phyloP scores from a whole-genome alignment of 2,888 invertebrate genomes.

The Hirtodrosophila confusa region DNA sequence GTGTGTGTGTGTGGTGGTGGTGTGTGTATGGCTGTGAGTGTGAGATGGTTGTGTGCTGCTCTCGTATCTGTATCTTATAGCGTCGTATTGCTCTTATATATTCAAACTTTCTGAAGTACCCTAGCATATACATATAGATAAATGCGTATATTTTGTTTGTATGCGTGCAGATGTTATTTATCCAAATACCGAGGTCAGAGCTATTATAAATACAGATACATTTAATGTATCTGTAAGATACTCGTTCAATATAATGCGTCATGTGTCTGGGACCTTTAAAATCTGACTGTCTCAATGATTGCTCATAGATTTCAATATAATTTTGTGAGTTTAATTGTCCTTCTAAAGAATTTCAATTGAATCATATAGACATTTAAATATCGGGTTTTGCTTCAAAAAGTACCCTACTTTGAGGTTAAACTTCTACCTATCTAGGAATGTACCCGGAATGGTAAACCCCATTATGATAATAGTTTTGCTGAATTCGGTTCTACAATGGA shows the following conservation, averaged over 20 bases:
- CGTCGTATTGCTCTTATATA: slow-evolving; percentile 42
- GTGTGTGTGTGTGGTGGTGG: slow-evolving; percentile 1
- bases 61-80: slow-evolving; percentile 38
- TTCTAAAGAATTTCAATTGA: slow-evolving; percentile 4
- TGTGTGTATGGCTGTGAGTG: neutral
- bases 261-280: slow-evolving; percentile 11
- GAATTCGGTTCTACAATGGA: too few species aligned
- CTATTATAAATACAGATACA: slow-evolving; percentile 44
- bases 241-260: slow-evolving; percentile 40
- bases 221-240: slow-evolving; percentile 10
- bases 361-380: slow-evolving; percentile 7
- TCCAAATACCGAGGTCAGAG: slow-evolving; percentile 38
- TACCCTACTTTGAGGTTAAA: neutral
- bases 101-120: slow-evolving; percentile 61
- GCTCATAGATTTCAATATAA: slow-evolving; percentile 40
- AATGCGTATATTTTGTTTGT: slow-evolving; percentile 8
- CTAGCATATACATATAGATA: slow-evolving; percentile 6
- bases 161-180: slow-evolving; percentile 44
- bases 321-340: slow-evolving; percentile 18
- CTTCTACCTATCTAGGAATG: too few species aligned
- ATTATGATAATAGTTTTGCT: too few species aligned
- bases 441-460: too few species aligned
- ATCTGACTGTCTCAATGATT: slow-evolving; percentile 15
- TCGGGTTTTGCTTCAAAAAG: neutral
- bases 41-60: slow-evolving; percentile 24